phyloP scores from a whole-genome alignment of 2,888 invertebrate genomes.

The Antitype chi region DNA sequence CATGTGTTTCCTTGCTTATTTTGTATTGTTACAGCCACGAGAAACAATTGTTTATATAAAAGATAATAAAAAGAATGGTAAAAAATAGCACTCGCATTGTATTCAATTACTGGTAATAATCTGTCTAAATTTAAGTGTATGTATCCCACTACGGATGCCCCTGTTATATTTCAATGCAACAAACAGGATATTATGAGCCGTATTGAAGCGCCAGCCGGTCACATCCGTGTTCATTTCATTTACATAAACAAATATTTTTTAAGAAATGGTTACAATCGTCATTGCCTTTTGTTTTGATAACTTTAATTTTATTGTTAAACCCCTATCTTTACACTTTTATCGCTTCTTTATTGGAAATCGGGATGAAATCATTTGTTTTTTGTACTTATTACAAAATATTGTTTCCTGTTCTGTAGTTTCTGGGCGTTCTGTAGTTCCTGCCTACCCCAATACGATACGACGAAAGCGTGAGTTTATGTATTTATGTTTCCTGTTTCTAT shows the following conservation, averaged over 20 bases:
- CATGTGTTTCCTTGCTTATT: conserved; percentile 92
- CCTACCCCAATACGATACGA: too few species aligned
- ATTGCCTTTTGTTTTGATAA: conserved; percentile 28
- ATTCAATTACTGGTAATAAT: conserved; percentile 18
- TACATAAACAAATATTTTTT: conserved; percentile 69
- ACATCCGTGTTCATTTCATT: conserved; percentile 69
- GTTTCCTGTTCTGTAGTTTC: conserved; percentile 4
- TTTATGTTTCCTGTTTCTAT: conserved; percentile 6
- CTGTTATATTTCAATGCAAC: conserved; percentile 59
- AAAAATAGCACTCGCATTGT: conserved; percentile 23
- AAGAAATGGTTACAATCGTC: conserved; percentile 36
- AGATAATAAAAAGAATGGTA: conserved; percentile 71
- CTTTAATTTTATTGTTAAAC: conserved; percentile 40
- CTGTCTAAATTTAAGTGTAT: conserved; percentile 6
- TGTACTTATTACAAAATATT: conserved; percentile 2
- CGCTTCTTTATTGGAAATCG: conserved; percentile 23
- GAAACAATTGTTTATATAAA: conserved; percentile 88
- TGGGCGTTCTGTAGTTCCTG: too few species aligned
- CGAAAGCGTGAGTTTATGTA: too few species aligned
- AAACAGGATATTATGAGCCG: conserved; percentile 62
- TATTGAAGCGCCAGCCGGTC: conserved; percentile 67
- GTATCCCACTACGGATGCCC: conserved; percentile 28
- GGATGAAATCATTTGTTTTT: conserved; percentile 27
- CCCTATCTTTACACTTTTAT: not conserved
- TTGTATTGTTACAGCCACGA: conserved; percentile 91